Conservation (phyloP, 1,140 invertebrate genomes). For the Drosophila sp. region DNA sequence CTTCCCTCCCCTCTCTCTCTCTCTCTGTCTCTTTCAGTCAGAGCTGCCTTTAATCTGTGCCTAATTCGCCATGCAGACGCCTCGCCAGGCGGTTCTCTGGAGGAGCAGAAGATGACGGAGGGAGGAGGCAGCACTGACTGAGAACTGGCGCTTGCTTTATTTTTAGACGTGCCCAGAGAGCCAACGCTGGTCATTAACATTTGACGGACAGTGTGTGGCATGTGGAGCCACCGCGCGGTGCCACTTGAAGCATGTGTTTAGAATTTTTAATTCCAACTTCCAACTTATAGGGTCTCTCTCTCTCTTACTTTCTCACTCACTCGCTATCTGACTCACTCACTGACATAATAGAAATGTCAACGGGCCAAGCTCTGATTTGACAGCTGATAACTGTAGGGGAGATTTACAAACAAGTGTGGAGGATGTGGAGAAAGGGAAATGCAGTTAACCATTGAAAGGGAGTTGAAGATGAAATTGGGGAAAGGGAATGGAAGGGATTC, state of each 20-base stretch:
- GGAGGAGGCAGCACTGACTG: conserved; percentile 17
- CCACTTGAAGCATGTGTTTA: conserved; percentile 46
- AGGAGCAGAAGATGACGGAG: no score
- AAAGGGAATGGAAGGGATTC: background rate
- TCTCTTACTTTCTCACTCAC: background rate
- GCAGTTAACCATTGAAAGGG: background rate
- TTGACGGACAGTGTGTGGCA: conserved; percentile 45
- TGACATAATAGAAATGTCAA: conserved; percentile 83
- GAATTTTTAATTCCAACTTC: conserved; percentile 66
- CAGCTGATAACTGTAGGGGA: conserved; percentile 39
- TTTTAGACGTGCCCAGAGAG: conserved; percentile 47
- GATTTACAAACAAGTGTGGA: no score
- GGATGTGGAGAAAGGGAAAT: background rate
- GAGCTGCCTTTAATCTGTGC: conserved; percentile 59
- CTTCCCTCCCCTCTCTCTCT: conserved; percentile 1
- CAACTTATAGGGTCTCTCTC: conserved; percentile 5
- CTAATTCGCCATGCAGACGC: conserved; percentile 69
- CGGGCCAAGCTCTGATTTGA: conserved; percentile 71
- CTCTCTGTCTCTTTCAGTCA: background rate
- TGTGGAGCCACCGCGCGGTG: conserved; percentile 18
- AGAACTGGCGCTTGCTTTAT: conserved; percentile 50
- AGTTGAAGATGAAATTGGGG: background rate
- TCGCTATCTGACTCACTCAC: conserved; percentile 57
- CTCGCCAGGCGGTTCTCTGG: conserved; percentile 19
- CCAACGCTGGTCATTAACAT: conserved; percentile 70